Conservation (phyloP, 2,797 vertebrate species). For the Loris lydekkerianus region DNA sequence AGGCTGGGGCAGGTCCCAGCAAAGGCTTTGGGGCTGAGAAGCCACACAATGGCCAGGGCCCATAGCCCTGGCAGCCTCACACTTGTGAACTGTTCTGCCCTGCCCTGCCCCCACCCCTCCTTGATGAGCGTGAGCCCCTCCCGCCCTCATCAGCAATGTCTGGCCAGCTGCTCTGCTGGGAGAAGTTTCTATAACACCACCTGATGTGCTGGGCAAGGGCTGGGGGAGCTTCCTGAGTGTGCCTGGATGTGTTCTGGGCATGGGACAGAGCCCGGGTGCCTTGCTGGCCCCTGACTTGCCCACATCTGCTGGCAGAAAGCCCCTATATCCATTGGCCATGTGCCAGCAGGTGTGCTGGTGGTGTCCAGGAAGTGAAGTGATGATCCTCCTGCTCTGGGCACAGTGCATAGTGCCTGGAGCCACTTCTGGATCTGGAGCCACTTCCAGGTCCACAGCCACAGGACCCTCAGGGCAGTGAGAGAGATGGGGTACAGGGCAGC, state of each 20-base stretch:
- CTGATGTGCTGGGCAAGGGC: too few species aligned
- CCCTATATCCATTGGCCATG: too few species aligned
- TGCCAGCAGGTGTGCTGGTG: too few species aligned
- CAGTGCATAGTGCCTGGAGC: neutral
- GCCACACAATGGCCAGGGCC: fast-evolving
- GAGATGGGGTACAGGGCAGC: neutral
- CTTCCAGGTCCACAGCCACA: fast-evolving
- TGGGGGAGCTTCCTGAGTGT: neutral
- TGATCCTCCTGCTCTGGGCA: neutral
- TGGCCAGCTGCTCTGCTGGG: neutral
- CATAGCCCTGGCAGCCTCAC: neutral
- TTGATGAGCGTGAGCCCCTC: fast-evolving
- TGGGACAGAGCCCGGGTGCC: neutral
- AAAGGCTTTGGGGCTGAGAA: neutral
- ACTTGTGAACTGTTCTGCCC: too few species aligned
- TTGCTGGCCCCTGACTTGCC: neutral
- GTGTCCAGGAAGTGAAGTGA: neutral
- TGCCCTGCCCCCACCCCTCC: too few species aligned
- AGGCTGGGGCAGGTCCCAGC: neutral
- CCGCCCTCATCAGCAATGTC: neutral
- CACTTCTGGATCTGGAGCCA: neutral
- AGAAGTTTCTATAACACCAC: neutral
- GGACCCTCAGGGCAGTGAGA: neutral
- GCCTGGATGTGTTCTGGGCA: fast-evolving
- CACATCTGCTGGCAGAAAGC: too few species aligned